phyloP scores from a whole-genome alignment of 2,797 vertebrate genomes.

The Phyllotis vaccarum region DNA sequence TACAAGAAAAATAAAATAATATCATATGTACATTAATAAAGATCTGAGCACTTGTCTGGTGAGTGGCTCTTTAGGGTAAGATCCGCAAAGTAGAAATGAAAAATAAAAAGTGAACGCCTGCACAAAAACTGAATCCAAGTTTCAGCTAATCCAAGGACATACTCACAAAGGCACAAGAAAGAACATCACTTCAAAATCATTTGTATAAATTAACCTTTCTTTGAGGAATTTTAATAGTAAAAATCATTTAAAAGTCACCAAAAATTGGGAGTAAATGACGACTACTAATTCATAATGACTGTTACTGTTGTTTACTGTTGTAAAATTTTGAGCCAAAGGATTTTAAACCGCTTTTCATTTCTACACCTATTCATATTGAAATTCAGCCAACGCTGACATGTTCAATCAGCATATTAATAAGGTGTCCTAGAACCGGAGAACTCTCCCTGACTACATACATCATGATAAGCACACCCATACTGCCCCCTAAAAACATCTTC shows the following conservation, averaged over 20 bases:
- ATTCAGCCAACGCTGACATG: conserved; percentile 43
- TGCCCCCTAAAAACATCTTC: conserved; percentile 43
- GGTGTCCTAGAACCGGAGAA: conserved; percentile 51
- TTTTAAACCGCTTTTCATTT: conserved; percentile 32
- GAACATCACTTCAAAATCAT: conserved; percentile 21
- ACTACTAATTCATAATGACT: neutral
- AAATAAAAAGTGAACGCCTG: conserved; percentile 9
- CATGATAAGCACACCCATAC: conserved; percentile 46
- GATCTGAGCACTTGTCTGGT: neutral
- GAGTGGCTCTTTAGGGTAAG: neutral
- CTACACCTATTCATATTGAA: neutral
- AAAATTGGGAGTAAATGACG: conserved; percentile 3
- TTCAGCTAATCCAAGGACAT: neutral
- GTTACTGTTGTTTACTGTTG: neutral
- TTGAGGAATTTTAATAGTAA: neutral
- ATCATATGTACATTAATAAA: neutral
- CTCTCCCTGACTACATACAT: conserved; percentile 44
- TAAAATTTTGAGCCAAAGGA: conserved; percentile 31
- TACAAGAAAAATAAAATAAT: neutral
- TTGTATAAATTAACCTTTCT: neutral
- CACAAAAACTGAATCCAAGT: conserved; percentile 1
- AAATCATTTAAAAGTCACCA: neutral
- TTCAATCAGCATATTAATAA: conserved; percentile 41
- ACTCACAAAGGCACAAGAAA: neutral
- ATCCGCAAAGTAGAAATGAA: conserved; percentile 19